Evolutionary conservation across 2,797 vertebrate species (phyloP).

Genomic region (Chaetophractus vellerosus): DNA sequence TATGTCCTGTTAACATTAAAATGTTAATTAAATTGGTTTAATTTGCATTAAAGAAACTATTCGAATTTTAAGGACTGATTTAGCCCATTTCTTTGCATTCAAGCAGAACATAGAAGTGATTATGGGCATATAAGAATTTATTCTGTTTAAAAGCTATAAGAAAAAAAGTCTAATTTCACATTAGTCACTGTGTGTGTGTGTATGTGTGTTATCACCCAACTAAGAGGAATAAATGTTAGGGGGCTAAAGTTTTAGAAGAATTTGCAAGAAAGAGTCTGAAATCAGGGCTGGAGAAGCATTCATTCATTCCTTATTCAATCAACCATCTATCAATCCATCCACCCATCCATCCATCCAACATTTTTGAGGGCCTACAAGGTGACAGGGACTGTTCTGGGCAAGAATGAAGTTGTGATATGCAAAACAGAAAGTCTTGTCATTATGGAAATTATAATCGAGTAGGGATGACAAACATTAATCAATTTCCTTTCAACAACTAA

Average conservation of each 20-base stretch:
- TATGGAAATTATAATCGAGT: background rate
- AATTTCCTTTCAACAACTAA: background rate
- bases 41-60: constrained; percentile 46
- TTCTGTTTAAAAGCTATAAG: constrained; percentile 43
- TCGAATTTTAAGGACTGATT: constrained; percentile 60
- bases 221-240: constrained; percentile 10
- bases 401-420: background rate
- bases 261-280: background rate
- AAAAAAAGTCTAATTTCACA: constrained; percentile 21
- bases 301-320: background rate
- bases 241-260: constrained; percentile 4
- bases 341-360: background rate
- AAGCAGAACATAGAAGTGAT: constrained; percentile 57
- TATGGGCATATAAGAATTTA: background rate
- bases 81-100: constrained; percentile 50
- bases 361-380: background rate
- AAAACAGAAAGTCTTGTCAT: background rate
- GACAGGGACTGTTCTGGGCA: background rate
- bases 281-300: background rate
- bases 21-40: constrained; percentile 59
- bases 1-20: constrained; percentile 58
- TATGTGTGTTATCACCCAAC: background rate
- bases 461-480: background rate
- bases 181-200: background rate
- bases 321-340: background rate